Evolutionary conservation across 2,888 invertebrate genomes (phyloP).

Genomic region (Pseudococcus jackbeardsleyi): DNA sequence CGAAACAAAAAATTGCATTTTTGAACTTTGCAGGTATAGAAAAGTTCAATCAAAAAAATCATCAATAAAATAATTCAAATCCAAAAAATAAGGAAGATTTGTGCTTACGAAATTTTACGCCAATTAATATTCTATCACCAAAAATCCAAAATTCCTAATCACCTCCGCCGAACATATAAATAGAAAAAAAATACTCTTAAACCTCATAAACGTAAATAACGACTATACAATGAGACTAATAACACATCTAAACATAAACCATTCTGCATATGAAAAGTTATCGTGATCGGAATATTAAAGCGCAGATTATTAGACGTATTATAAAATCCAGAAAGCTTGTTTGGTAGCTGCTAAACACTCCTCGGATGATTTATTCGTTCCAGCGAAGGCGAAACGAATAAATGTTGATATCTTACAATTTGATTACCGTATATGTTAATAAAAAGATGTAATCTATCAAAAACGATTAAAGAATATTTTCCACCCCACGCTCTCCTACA

Average conservation of each 20-base stretch:
- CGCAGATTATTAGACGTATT: conserved; percentile 60
- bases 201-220: conserved; percentile 50
- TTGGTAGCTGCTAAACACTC: conserved; percentile 57
- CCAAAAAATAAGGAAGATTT: no score
- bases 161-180: no score
- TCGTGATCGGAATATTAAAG: conserved; percentile 63
- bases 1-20: no score
- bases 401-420: conserved; percentile 62
- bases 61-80: no score
- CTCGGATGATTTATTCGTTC: conserved; percentile 60
- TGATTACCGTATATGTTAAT: conserved; percentile 58
- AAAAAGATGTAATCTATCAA: conserved; percentile 63
- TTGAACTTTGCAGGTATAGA: no score
- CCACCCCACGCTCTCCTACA: conserved; percentile 9
- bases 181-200: neutral
- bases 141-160: no score
- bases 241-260: conserved; percentile 56
- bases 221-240: conserved; percentile 46
- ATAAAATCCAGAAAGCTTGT: conserved; percentile 35
- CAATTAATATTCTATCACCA: no score
- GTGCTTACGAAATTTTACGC: no score
- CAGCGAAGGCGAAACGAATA: conserved; percentile 24
- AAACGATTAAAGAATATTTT: conserved; percentile 59
- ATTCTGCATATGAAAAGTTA: conserved; percentile 61
- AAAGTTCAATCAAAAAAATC: no score